Base-by-base conservation (phyloP, 2,797 vertebrate genomes). In the Acestrorhynchus altus region DNA sequence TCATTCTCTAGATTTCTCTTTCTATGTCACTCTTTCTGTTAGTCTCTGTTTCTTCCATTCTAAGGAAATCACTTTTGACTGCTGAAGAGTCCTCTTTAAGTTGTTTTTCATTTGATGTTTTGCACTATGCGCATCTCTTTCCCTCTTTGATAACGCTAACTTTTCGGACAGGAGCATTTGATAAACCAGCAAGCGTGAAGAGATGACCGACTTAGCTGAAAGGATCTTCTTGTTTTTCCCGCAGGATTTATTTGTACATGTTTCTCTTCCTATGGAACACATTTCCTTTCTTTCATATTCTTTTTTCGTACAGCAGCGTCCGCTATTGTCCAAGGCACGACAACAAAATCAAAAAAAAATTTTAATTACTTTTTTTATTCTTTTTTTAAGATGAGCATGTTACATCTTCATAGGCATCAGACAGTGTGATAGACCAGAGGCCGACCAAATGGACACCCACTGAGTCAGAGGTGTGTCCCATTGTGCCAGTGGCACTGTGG, bases 31-130 rank as follows among this genome's bases (percentile, higher is more conserved):
- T 57, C 69, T 42, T 13, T 31, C 74, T 84, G 71, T 88, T 79
- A 74, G 51, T 74, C 74, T 66, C 71, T 78, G 79, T 65, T 68
- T 71, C 78, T 39, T 49, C 12, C 73, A 83, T 81, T 77, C 35
- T 39, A 7, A 54, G 49, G 49, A 70, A 54, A 15, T 22, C 15
- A 16, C 22, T 42, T 40, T 40, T 44, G 51, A 56, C 51, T 59
- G 52, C 35, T 40, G 52, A 71, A 57, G 12, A 22, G 40, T 26
- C 3, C 9, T 28, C 39, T 56, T 18, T 66, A 22, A 47, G 16
- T 10, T 16, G 20, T 40, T 35, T 10, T 35, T 26, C 35, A 39
- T 1, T 13, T 66, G 20, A n/a, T 52, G 16, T 51, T 69, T 51
- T 16, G 18, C 28, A 35, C 26, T 60, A 28, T 57, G 4, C 54